Conservation (phyloP, 53 echinoderm and acorn worm genomes). For the Temnopleurus reevesii region DNA sequence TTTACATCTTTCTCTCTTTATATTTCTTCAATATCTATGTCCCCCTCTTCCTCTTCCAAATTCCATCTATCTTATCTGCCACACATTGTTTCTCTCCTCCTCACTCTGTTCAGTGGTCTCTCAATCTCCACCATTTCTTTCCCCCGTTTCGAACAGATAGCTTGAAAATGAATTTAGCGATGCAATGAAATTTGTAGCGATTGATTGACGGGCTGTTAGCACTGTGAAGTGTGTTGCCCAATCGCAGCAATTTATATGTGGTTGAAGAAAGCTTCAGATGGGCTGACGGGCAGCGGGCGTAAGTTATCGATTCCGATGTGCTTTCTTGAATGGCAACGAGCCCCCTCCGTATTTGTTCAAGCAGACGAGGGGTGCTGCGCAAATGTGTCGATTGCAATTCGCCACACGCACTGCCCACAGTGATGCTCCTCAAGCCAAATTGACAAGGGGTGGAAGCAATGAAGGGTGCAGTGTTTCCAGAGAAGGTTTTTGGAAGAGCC, state of each 20-base stretch:
- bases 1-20: too few relatives aligned
- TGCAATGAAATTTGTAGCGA: slow-evolving; percentile 38
- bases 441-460: not conserved
- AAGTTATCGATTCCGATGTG: slow-evolving; percentile 47
- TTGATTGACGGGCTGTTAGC: slow-evolving; percentile 36
- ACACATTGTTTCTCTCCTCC: too few relatives aligned
- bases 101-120: too few relatives aligned
- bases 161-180: slow-evolving; percentile 37
- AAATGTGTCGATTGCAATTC: slow-evolving; percentile 51
- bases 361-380: slow-evolving; percentile 16
- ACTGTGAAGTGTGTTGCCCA: slow-evolving; percentile 21
- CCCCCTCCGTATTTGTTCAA: slow-evolving; percentile 51
- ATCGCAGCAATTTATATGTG: slow-evolving; percentile 37
- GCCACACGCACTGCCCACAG: slow-evolving; percentile 10
- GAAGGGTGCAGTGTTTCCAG: not conserved
- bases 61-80: too few relatives aligned
- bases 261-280: slow-evolving; percentile 6
- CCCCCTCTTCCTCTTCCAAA: too few relatives aligned
- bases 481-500: not conserved
- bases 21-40: too few relatives aligned
- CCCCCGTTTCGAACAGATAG: not conserved
- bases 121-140: not conserved
- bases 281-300: slow-evolving; percentile 37
- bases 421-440: not conserved
- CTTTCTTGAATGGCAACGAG: slow-evolving; percentile 45